These are phyloP conservation scores for Drosophila jambulina DNA, from an alignment of 1,140 invertebrate species.

Conservation along the genomic window DNA sequence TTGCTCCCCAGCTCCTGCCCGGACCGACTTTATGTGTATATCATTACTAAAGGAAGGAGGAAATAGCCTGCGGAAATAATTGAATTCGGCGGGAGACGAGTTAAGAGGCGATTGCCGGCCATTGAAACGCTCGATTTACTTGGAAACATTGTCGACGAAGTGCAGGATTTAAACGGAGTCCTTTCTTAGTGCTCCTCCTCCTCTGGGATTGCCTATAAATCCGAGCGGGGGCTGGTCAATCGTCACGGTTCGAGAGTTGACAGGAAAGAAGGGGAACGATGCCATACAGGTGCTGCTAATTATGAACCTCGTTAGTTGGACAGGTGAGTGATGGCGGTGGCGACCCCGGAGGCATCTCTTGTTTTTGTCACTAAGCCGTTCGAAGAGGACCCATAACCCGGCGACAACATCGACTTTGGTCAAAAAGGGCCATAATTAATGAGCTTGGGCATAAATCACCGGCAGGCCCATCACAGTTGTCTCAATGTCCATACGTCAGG, in stretches of 20 bases:
- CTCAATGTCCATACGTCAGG: constrained; percentile 28
- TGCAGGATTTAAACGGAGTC: constrained; percentile 12
- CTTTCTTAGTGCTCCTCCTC: background rate
- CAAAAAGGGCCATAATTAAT: constrained; percentile 54
- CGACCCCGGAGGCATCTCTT: constrained; percentile 11
- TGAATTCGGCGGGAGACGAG: constrained; percentile 73
- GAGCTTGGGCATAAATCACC: constrained; percentile 61
- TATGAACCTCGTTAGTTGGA: constrained; percentile 46
- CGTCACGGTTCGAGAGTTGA: constrained; percentile 43
- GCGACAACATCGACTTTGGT: constrained; percentile 38
- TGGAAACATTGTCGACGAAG: constrained; percentile 61
- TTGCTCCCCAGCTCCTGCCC: background rate
- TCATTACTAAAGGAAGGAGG: constrained; percentile 33
- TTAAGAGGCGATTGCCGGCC: constrained; percentile 69
- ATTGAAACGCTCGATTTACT: constrained; percentile 71
- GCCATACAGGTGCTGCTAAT: constrained; percentile 57
- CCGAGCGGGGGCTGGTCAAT: constrained; percentile 29
- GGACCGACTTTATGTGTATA: constrained; percentile 45
- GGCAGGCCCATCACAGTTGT: constrained; percentile 46
- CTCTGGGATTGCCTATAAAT: constrained; percentile 54
- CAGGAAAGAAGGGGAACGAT: constrained; percentile 5
- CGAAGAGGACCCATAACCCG: constrained; percentile 6
- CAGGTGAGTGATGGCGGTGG: constrained; percentile 35
- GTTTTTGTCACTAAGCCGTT: constrained; percentile 15
- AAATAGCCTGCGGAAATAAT: constrained; percentile 71